A percentile compares a stretch with the other conserved stretches of the same genome.
phyloP scores from a whole-genome alignment of 1,140 invertebrate species.

The Drosophila lowei region DNA sequence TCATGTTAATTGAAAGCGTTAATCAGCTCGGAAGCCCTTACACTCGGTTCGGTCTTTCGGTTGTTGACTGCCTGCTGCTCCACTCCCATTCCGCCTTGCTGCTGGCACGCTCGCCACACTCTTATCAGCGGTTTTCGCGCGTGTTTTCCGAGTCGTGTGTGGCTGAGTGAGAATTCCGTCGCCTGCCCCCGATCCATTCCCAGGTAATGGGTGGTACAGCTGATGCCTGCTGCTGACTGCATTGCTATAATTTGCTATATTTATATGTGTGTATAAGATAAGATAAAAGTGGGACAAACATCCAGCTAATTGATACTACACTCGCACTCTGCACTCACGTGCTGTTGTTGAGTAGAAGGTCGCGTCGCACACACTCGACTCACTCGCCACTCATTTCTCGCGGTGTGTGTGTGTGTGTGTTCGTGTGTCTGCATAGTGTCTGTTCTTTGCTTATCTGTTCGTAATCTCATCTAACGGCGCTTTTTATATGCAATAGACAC shows the following conservation, averaged over 20 bases:
- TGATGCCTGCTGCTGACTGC: conserved; percentile 12
- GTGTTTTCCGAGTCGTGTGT: conserved; percentile 56
- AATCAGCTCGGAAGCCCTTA: conserved; percentile 61
- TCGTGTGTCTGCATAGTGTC: too few species aligned
- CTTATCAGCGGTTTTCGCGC: conserved; percentile 48
- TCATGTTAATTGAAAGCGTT: conserved; percentile 70
- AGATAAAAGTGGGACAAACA: conserved; percentile 45
- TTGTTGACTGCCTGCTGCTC: too few species aligned
- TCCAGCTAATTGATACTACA: conserved; percentile 22
- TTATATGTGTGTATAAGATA: conserved; percentile 29
- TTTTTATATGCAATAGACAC: too few species aligned
- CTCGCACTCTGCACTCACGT: conserved; percentile 44
- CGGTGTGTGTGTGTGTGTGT: too few species aligned
- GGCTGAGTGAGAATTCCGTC: background rate
- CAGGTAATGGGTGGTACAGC: conserved; percentile 18
- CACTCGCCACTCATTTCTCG: too few species aligned
- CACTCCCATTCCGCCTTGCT: too few species aligned
- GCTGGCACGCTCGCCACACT: conserved; percentile 9
- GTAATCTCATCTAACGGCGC: too few species aligned
- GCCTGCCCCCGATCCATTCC: too few species aligned
- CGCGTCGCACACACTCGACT: too few species aligned
- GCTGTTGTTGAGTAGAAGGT: conserved; percentile 14
- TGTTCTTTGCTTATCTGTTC: too few species aligned
- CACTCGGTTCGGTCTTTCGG: conserved; percentile 10
- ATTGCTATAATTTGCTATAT: conserved; percentile 17